These are phyloP conservation scores for Callimorpha dominula DNA, from an alignment of 2,888 invertebrate genomes.

Conservation along the genomic window DNA sequence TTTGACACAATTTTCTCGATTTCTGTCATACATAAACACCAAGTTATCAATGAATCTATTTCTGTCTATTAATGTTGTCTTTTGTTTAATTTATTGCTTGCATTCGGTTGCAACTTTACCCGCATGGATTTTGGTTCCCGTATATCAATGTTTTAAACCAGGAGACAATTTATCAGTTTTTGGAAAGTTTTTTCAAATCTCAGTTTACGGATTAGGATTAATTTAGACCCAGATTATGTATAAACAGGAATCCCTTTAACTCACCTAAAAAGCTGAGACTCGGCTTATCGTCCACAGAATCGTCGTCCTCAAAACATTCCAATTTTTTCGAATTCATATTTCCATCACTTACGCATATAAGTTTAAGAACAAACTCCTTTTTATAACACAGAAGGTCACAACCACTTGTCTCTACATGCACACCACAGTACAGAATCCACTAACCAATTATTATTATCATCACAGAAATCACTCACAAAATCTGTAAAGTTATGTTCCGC, in stretches of 20 bases:
- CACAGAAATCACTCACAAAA: conserved; percentile 52
- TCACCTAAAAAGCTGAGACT: conserved; percentile 85
- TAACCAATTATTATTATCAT: conserved; percentile 35
- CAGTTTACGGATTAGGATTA: neutral
- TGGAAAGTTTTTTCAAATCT: neutral
- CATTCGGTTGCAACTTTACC: neutral
- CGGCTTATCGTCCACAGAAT: conserved; percentile 81
- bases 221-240: neutral
- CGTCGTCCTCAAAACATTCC: conserved; percentile 80
- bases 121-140: neutral
- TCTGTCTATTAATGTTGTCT: conserved; percentile 26
- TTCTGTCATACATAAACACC: conserved; percentile 44
- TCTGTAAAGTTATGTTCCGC: conserved; percentile 36
- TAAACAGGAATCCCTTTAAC: conserved; percentile 26
- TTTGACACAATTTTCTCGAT: conserved; percentile 38
- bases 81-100: conserved; percentile 14
- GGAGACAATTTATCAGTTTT: neutral
- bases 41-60: conserved; percentile 52
- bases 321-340: conserved; percentile 85
- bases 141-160: neutral
- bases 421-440: conserved; percentile 53
- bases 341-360: conserved; percentile 62
- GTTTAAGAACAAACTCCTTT: conserved; percentile 66
- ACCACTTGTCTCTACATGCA: conserved; percentile 77
- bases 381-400: conserved; percentile 74